phyloP scores from a whole-genome alignment of 2,797 vertebrate genomes.

The Hippopotamyrus pictus region DNA sequence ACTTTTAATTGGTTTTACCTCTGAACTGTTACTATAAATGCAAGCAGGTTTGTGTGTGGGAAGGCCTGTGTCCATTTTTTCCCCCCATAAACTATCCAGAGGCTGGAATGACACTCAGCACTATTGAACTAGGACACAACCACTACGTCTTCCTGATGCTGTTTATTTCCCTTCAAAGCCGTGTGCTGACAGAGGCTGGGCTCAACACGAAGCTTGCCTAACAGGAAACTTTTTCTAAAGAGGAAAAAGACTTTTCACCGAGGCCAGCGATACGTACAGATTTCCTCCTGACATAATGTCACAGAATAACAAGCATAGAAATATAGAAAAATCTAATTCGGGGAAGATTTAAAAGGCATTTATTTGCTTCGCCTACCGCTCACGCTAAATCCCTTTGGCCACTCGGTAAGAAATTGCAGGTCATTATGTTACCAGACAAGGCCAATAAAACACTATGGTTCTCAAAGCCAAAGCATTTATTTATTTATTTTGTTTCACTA shows the following conservation, averaged over 20 bases:
- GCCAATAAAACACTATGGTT: constrained; percentile 6
- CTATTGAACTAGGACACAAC: constrained; percentile 1
- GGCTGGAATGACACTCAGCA: not conserved
- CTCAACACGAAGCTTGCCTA: not conserved
- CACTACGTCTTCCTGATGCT: not conserved
- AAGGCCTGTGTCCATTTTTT: not conserved
- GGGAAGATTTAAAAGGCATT: constrained; percentile 9
- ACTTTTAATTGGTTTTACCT: not conserved
- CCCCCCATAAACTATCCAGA: not conserved
- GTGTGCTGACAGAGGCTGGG: not conserved
- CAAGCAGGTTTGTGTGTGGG: not conserved
- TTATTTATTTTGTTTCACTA: constrained; percentile 11
- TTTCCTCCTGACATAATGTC: not conserved
- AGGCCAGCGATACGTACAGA: not conserved
- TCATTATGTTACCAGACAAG: constrained; percentile 11
- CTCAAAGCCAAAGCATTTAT: not conserved
- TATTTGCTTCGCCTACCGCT: not conserved
- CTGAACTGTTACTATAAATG: not conserved
- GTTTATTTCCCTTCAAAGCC: not conserved
- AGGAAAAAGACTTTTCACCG: not conserved
- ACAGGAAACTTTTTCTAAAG: constrained; percentile 8
- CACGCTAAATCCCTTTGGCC: not conserved
- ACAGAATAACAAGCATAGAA: not conserved
- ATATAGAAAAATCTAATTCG: not conserved
- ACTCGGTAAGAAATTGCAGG: not conserved